Percentiles rank a stretch among this genome's conserved stretches.
Evolutionary conservation across 2,113 vertebrate genomes (phyloP).

Genomic region (Formicarius rufipectus): DNA sequence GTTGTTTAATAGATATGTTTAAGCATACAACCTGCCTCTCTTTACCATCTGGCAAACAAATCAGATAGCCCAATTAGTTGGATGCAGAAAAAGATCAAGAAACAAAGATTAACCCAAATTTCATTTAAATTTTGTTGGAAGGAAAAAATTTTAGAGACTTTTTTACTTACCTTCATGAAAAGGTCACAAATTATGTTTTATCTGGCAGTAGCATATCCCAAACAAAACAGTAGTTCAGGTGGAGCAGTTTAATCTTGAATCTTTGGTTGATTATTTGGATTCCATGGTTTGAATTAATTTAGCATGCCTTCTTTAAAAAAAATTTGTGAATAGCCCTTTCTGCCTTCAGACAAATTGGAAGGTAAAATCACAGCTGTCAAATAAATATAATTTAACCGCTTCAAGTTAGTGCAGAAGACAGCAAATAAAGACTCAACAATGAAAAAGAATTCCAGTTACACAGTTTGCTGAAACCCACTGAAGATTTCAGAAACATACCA

Average conservation of each 20-base stretch:
- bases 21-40: neutral
- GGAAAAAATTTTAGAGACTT: neutral
- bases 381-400: neutral
- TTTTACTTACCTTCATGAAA: neutral
- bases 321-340: neutral
- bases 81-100: neutral
- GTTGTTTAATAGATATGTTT: neutral
- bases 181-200: neutral
- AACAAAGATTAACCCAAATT: neutral
- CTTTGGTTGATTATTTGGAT: neutral
- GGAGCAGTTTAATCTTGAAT: neutral
- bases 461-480: neutral
- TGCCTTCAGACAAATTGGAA: neutral
- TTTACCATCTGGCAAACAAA: neutral
- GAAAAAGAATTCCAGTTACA: neutral
- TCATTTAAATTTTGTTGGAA: neutral
- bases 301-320: neutral
- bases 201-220: neutral
- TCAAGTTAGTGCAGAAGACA: neutral
- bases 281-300: neutral
- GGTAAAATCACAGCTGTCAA: neutral
- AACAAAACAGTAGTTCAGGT: neutral
- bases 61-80: neutral
- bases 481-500: neutral
- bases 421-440: neutral